Evolutionary conservation across 2,797 vertebrate species (phyloP).

Genomic region (Lagorchestes hirsutus): DNA sequence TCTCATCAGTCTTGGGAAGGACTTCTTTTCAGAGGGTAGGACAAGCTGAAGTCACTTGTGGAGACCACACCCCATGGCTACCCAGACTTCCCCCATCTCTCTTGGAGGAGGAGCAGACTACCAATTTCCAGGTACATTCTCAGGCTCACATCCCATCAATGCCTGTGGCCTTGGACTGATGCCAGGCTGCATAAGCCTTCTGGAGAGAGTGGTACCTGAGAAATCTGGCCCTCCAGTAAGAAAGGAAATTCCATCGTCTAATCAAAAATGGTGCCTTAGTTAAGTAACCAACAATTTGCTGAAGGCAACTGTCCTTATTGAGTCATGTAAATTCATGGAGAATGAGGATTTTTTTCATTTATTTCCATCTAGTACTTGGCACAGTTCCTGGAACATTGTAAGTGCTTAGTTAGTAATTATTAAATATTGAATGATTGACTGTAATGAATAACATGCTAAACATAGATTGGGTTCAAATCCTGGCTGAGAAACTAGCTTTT

Average conservation of each 20-base stretch:
- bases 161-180: not conserved
- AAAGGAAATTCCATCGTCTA: slow-evolving; percentile 50
- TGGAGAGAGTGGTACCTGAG: slow-evolving; percentile 13
- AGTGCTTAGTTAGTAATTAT: not conserved
- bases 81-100: not conserved
- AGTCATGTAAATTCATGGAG: not conserved
- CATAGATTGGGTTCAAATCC: not conserved
- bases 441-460: not conserved
- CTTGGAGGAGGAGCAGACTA: not conserved
- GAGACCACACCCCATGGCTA: not conserved
- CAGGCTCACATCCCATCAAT: not conserved
- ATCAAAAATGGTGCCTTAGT: not conserved
- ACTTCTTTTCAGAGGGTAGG: not conserved
- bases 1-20: not conserved
- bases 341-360: not conserved
- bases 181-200: slow-evolving; percentile 35
- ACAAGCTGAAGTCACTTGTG: not conserved
- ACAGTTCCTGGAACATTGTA: not conserved
- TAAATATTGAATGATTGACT: not conserved
- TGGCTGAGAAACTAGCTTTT: not conserved
- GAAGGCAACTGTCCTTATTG: not conserved
- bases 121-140: slow-evolving; percentile 28
- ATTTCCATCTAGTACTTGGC: not conserved
- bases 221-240: slow-evolving; percentile 20
- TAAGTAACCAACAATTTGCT: not conserved